Evolutionary conservation across 2,113 vertebrate genomes (phyloP).

Genomic region (Plotosus lineatus): DNA sequence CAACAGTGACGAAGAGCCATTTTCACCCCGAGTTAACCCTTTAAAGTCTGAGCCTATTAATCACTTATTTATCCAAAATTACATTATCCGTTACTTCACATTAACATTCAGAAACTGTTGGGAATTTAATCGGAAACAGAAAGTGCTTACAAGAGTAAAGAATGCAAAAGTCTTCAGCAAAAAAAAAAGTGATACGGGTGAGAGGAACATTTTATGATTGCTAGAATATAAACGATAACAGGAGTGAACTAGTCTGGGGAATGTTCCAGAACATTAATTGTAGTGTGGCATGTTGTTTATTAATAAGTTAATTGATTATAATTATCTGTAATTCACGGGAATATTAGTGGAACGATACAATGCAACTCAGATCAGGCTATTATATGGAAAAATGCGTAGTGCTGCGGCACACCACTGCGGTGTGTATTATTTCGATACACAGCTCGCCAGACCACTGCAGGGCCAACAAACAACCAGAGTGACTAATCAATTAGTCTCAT

Average conservation of each 20-base stretch:
- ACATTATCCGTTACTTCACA: neutral
- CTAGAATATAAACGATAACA: neutral
- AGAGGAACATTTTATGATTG: neutral
- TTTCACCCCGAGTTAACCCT: neutral
- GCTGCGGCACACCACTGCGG: neutral
- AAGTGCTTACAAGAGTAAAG: neutral
- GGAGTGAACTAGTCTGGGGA: neutral
- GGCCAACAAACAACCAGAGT: no score
- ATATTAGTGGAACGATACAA: neutral
- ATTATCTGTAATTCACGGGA: neutral
- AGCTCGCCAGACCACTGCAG: no score
- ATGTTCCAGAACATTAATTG: neutral
- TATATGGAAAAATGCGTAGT: neutral
- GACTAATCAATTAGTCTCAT: no score
- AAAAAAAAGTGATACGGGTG: neutral
- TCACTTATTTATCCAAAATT: neutral
- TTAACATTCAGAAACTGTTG: neutral
- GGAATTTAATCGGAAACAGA: neutral
- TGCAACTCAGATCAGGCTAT: neutral
- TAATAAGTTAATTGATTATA: neutral
- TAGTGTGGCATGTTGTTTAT: neutral
- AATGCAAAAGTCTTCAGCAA: neutral
- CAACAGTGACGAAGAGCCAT: neutral
- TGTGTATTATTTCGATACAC: neutral
- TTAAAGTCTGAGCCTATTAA: neutral